Percentiles rank a stretch among this genome's conserved stretches.
phyloP scores from a whole-genome alignment of 2,113 vertebrate species.

The Oryzias melastigma region DNA sequence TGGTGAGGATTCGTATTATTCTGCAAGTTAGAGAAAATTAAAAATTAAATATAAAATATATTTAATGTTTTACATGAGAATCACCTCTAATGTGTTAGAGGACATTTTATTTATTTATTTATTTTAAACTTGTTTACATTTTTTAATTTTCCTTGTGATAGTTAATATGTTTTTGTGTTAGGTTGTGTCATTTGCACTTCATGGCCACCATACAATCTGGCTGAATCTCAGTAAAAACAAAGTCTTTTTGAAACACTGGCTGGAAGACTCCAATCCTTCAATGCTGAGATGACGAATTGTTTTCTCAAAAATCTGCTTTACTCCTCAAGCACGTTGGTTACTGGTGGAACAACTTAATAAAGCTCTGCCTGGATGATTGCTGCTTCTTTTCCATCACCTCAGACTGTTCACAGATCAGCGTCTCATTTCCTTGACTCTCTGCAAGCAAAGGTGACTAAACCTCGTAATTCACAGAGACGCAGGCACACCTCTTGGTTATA shows the following conservation, averaged over 20 bases:
- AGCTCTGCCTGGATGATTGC: conserved; percentile 38
- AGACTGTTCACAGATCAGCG: conserved; percentile 29
- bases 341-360: conserved; percentile 27
- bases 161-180: background rate
- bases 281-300: conserved; percentile 9
- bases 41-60: conserved; percentile 47
- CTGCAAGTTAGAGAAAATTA: conserved; percentile 57
- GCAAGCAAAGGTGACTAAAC: conserved; percentile 39
- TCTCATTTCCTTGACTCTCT: conserved; percentile 42
- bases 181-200: conserved; percentile 15
- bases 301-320: conserved; percentile 18
- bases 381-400: conserved; percentile 17
- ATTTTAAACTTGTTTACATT: no score
- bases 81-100: no score
- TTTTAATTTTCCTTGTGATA: no score
- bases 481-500: conserved; percentile 48
- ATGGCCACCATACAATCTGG: conserved; percentile 1
- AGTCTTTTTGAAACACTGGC: background rate
- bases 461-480: conserved; percentile 19
- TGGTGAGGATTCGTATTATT: conserved; percentile 51
- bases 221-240: conserved; percentile 10
- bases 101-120: no score
- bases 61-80: no score
- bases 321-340: conserved; percentile 36
- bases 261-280: conserved; percentile 13